Evolutionary conservation across 92 coral and sea anemone genomes (phyloP).

Genomic region (Zoanthus gigantus): DNA sequence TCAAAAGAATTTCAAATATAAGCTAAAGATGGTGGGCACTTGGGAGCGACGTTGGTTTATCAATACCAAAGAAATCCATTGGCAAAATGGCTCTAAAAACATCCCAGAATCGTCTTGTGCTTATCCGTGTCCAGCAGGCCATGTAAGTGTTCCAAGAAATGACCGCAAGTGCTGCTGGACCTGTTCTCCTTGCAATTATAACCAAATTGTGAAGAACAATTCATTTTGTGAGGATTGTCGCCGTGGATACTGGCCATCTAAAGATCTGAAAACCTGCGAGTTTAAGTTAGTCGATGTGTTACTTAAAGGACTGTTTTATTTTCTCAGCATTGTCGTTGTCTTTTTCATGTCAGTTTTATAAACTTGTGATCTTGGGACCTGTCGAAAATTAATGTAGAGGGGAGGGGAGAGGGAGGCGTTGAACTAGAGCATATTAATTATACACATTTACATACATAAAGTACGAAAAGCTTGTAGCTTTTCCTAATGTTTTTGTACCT

Average conservation of each 20-base stretch:
- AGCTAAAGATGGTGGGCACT: constrained; percentile 68
- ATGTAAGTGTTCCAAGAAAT: constrained; percentile 70
- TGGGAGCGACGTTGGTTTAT: constrained; percentile 87
- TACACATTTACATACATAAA: too few species aligned
- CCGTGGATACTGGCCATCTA: constrained; percentile 87
- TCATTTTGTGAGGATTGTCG: constrained; percentile 78
- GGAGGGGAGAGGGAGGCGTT: background rate
- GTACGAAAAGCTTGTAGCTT: too few species aligned
- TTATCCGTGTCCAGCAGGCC: constrained; percentile 70
- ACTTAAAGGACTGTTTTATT: constrained; percentile 64
- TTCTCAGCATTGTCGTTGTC: constrained; percentile 68
- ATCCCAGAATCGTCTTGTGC: constrained; percentile 79
- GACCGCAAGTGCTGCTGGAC: constrained; percentile 88
- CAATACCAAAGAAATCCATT: constrained; percentile 57
- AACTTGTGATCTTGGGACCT: background rate
- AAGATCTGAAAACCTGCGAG: constrained; percentile 73
- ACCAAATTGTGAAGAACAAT: constrained; percentile 75
- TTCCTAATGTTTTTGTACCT: too few species aligned
- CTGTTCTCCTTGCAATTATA: constrained; percentile 77
- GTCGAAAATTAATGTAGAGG: background rate
- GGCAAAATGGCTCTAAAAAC: constrained; percentile 48
- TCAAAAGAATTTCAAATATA: constrained; percentile 44
- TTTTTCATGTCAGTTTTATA: constrained; percentile 76
- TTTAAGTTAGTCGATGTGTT: constrained; percentile 66
- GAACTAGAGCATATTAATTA: too few species aligned